These are phyloP conservation scores for Brachymystax lenok DNA, from an alignment of 2,797 vertebrate species.

Conservation along the genomic window DNA sequence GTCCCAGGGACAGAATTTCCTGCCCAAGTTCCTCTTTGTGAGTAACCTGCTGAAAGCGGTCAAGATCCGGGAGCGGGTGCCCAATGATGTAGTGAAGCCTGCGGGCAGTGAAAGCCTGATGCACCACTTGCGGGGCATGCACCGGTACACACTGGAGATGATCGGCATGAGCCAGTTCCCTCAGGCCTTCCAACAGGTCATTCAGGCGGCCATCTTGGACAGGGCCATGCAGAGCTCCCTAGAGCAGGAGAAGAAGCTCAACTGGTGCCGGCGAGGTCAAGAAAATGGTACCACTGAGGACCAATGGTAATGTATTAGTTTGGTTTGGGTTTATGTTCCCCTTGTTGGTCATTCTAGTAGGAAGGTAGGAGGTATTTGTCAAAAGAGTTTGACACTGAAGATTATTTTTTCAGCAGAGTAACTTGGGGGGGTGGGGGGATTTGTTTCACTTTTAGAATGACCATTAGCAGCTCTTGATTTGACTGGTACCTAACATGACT, in stretches of 20 bases:
- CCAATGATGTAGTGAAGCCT: slow-evolving; percentile 90
- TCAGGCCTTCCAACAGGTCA: slow-evolving; percentile 88
- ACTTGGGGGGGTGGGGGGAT: too few species aligned
- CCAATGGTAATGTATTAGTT: slow-evolving; percentile 81
- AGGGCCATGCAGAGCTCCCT: slow-evolving; percentile 87
- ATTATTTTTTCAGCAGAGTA: slow-evolving; percentile 44
- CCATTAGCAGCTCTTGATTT: slow-evolving; percentile 46
- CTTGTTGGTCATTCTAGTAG: slow-evolving; percentile 43
- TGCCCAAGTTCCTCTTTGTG: slow-evolving; percentile 94
- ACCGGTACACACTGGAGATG: slow-evolving; percentile 95
- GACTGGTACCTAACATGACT: slow-evolving; percentile 17
- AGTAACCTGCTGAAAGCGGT: slow-evolving; percentile 98
- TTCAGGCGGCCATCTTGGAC: slow-evolving; percentile 92
- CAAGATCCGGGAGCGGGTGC: slow-evolving; percentile 92
- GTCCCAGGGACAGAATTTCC: slow-evolving; percentile 92
- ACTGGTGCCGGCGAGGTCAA: slow-evolving; percentile 96
- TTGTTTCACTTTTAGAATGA: slow-evolving; percentile 52
- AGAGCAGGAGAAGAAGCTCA: slow-evolving; percentile 92
- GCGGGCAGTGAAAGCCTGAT: slow-evolving; percentile 77
- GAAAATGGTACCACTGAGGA: slow-evolving; percentile 92
- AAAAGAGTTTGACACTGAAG: slow-evolving; percentile 47
- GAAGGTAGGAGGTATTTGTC: slow-evolving; percentile 34
- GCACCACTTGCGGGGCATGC: slow-evolving; percentile 93
- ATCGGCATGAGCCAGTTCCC: slow-evolving; percentile 97
- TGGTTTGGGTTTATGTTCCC: slow-evolving; percentile 25